Evolutionary conservation across 1,140 invertebrate species (phyloP).

Genomic region (Caenorhabditis tropicalis): DNA sequence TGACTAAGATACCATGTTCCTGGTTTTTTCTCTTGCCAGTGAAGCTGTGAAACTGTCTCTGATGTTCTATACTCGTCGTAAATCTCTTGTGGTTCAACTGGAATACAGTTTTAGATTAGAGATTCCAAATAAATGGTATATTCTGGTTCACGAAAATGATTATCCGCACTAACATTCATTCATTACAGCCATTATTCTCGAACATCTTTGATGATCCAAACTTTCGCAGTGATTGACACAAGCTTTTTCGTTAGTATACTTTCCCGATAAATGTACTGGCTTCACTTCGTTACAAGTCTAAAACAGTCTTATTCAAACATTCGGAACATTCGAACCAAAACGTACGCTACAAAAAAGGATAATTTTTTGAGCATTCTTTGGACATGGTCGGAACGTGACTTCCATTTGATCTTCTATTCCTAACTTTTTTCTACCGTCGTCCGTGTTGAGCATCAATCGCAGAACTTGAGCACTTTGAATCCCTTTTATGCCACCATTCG

Average conservation of each 20-base stretch:
- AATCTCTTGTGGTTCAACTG: constrained; percentile 6
- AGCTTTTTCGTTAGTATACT: background rate
- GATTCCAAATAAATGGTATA: no score
- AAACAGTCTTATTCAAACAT: background rate
- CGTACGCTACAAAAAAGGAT: background rate
- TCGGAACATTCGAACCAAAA: background rate
- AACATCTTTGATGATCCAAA: background rate
- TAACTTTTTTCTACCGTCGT: background rate
- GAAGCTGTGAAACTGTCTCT: background rate
- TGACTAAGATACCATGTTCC: background rate
- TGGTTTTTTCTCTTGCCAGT: background rate
- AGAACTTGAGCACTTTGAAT: background rate
- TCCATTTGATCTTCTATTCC: background rate
- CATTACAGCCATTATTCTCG: background rate
- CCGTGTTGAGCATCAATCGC: background rate
- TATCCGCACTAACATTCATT: background rate
- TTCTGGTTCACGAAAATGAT: background rate
- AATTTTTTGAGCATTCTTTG: background rate
- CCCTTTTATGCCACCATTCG: background rate
- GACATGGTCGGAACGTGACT: background rate
- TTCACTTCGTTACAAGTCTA: constrained; percentile 16
- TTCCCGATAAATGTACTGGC: background rate
- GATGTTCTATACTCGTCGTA: background rate
- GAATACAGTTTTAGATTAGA: no score
- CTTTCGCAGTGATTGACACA: background rate